phyloP scores from a whole-genome alignment of 2,797 vertebrate species.

The Urophycis tenuis region DNA sequence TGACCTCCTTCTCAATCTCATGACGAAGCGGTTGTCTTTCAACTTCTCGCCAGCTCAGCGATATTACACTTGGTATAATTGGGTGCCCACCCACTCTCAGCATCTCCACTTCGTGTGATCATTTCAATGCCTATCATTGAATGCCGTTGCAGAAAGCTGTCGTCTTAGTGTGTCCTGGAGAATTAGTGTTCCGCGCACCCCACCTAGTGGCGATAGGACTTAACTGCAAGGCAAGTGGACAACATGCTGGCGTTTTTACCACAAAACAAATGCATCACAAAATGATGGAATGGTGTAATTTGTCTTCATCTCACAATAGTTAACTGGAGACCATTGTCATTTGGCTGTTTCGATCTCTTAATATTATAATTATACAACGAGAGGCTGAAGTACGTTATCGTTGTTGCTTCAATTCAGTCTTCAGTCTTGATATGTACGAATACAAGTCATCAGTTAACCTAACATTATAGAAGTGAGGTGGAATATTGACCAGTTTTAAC shows the following conservation, averaged over 20 bases:
- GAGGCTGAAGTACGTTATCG: background rate
- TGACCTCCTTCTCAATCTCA: conserved; percentile 54
- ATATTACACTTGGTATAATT: background rate
- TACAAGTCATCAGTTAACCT: background rate
- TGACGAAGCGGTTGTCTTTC: conserved; percentile 21
- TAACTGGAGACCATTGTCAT: background rate
- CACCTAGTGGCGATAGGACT: conserved; percentile 40
- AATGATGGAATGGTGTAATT: background rate
- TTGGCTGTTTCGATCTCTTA: background rate
- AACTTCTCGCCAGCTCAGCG: conserved; percentile 1
- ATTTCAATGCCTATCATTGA: background rate
- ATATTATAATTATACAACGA: background rate
- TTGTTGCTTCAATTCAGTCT: background rate
- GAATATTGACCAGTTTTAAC: background rate
- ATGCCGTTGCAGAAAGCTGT: background rate
- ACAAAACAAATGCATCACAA: background rate
- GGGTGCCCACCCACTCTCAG: background rate
- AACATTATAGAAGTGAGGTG: background rate
- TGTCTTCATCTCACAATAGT: background rate
- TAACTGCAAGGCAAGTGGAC: conserved; percentile 30
- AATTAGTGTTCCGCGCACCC: conserved; percentile 21
- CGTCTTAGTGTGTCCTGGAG: background rate
- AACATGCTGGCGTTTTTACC: background rate
- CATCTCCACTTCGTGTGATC: background rate
- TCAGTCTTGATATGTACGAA: background rate